Conservation (phyloP, 2,888 invertebrate species). For the Drosophila longiperda region DNA sequence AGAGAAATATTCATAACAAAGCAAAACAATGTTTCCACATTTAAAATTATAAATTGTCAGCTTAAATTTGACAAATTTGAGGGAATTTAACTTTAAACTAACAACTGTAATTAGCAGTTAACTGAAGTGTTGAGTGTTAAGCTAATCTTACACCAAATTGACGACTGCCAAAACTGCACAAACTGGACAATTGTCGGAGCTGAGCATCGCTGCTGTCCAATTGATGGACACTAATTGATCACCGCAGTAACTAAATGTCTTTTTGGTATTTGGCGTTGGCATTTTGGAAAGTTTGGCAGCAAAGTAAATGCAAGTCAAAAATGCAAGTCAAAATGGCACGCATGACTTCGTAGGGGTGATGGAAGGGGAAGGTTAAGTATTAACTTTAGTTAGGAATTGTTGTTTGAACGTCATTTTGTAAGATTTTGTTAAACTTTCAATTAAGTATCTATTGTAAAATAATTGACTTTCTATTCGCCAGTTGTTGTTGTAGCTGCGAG, state of each 20-base stretch:
- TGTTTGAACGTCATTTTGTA: constrained; percentile 7
- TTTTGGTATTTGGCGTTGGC: constrained; percentile 15
- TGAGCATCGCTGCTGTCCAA: neutral
- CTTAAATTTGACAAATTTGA: neutral
- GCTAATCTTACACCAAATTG: constrained; percentile 9
- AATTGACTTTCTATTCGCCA: constrained; percentile 60
- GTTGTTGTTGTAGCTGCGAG: constrained; percentile 22
- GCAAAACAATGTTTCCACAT: neutral
- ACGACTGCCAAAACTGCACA: neutral
- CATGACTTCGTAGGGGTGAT: constrained; percentile 10
- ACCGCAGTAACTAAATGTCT: constrained; percentile 31
- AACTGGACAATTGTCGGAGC: constrained; percentile 17
- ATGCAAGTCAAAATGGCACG: constrained; percentile 16
- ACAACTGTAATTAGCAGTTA: neutral
- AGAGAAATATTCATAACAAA: neutral
- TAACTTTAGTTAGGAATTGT: neutral
- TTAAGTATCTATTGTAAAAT: constrained; percentile 53
- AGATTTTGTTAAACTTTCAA: constrained; percentile 53
- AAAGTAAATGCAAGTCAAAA: constrained; percentile 6
- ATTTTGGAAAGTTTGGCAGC: constrained; percentile 22
- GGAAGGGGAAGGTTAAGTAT: neutral
- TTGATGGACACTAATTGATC: constrained; percentile 59
- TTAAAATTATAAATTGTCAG: too few relatives aligned
- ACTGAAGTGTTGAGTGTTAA: constrained; percentile 15
- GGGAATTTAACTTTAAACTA: too few relatives aligned